Conservation (phyloP, 1,140 invertebrate genomes). For the Plectrocnemia conspersa region DNA sequence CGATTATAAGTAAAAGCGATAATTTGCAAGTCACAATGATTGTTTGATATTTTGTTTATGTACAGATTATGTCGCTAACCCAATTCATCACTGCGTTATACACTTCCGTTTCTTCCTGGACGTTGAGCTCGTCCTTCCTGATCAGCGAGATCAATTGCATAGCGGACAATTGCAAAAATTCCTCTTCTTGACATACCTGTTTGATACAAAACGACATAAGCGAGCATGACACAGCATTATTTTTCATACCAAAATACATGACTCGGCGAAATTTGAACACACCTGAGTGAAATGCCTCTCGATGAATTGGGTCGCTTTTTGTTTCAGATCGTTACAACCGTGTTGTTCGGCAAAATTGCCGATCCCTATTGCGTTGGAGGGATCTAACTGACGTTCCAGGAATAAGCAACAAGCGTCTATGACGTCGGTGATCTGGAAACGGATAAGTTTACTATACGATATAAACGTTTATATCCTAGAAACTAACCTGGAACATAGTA, state of each 20-base stretch:
- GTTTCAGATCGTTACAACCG: slow-evolving; percentile 75
- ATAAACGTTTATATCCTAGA: neutral
- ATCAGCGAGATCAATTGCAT: slow-evolving; percentile 76
- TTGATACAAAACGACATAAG: slow-evolving; percentile 28
- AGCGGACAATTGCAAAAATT: slow-evolving; percentile 77
- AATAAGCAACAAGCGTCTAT: slow-evolving; percentile 88
- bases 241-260: too few relatives aligned
- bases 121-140: slow-evolving; percentile 82
- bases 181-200: slow-evolving; percentile 82
- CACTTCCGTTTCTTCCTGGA: slow-evolving; percentile 84
- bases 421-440: slow-evolving; percentile 72
- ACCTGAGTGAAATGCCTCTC: slow-evolving; percentile 84
- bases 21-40: neutral
- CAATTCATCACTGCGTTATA: slow-evolving; percentile 89
- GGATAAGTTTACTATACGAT: neutral
- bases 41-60: too few relatives aligned
- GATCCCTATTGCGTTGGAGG: slow-evolving; percentile 91
- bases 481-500: slow-evolving; percentile 84
- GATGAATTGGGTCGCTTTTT: slow-evolving; percentile 85
- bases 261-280: slow-evolving; percentile 28
- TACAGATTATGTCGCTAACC: slow-evolving; percentile 47
- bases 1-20: slow-evolving; percentile 5
- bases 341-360: slow-evolving; percentile 89
- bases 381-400: slow-evolving; percentile 83
- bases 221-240: neutral